Evolutionary conservation across 2,113 vertebrate species (phyloP), one percentile per base, ranked within the genome.

Genomic region (Rhegmatorhina hoffmannsi): DNA sequence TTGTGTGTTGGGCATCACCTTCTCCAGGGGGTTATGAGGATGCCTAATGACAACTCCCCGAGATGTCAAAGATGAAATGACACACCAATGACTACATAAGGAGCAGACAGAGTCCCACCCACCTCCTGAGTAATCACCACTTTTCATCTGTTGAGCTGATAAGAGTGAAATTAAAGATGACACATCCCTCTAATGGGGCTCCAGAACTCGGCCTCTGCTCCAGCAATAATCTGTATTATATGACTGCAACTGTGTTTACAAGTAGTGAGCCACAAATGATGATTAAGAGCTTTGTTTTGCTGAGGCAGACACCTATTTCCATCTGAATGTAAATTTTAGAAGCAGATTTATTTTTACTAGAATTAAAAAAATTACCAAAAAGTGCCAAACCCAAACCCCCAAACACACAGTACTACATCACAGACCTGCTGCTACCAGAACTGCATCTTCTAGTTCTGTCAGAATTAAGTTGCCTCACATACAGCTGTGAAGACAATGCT

Each of bases 1-100:
- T 33, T 73, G 0, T 0, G 1, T 14, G 1, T 3, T 19, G n/a
- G 18, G 18, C 7, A n/a, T 24, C 26, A 49, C 19, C 7, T 72
- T 58, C 20, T 62, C 14, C 19, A 47, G 24, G 4, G 21, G 21
- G 13, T 86, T 44, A 29, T 7, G 24, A 64, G 28, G 17, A 85
- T 58, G 16, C 4, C 28, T 29, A 31, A 70, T 9, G 24, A 85
- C 25, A 94, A 4, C 34, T 49, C 29, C 13, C 3, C 13, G 26
- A 14, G 6, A 12, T 5, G 8, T 47, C 52, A 28, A 43, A 74
- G 34, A 69, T 5, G 4, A 46, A 23, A 43, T 1, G 16, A 69
- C 7, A 52, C 13, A n/a, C 3, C 1, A 2, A 24, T 23, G 10
- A 69, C 49, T 34, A 4, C 1, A 1, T 17, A 2, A 63, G 33